A percentile compares a stretch with the other conserved stretches of the same genome.
These are phyloP conservation scores for Tetheella fluctuosa DNA, from an alignment of 2,888 invertebrate genomes.

Conservation along the genomic window DNA sequence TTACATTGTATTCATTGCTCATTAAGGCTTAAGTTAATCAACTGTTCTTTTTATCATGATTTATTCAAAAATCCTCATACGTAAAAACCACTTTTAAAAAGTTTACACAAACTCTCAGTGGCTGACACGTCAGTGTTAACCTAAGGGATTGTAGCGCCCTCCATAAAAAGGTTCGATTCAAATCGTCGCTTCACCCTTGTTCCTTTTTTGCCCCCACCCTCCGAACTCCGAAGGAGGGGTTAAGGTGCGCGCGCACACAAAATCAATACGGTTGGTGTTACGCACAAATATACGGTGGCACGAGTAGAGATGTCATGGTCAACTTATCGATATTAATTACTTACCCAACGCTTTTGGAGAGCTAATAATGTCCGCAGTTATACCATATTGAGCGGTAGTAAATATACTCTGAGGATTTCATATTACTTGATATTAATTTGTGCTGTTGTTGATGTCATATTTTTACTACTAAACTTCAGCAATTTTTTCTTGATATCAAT, in stretches of 20 bases:
- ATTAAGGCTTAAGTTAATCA: too few species aligned
- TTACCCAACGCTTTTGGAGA: slow-evolving; percentile 2
- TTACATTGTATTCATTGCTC: too few species aligned
- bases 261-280: slow-evolving; percentile 79
- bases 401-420: neutral
- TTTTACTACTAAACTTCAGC: neutral
- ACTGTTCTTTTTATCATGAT: neutral
- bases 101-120: slow-evolving; percentile 48
- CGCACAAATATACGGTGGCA: slow-evolving; percentile 73
- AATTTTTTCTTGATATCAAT: too few species aligned
- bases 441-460: slow-evolving; percentile 19
- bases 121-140: slow-evolving; percentile 70
- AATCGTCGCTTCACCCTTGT: slow-evolving; percentile 74
- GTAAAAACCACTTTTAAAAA: slow-evolving; percentile 36
- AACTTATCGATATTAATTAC: slow-evolving; percentile 62
- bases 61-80: slow-evolving; percentile 22
- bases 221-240: slow-evolving; percentile 29
- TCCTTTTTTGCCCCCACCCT: slow-evolving; percentile 59
- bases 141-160: slow-evolving; percentile 72
- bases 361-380: slow-evolving; percentile 18
- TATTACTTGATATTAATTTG: slow-evolving; percentile 40
- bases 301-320: slow-evolving; percentile 73
- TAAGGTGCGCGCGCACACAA: slow-evolving; percentile 78
- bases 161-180: slow-evolving; percentile 80
- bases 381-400: neutral